Evolutionary conservation across 2,113 vertebrate species (phyloP).

Genomic region (Plestiodon gilberti): DNA sequence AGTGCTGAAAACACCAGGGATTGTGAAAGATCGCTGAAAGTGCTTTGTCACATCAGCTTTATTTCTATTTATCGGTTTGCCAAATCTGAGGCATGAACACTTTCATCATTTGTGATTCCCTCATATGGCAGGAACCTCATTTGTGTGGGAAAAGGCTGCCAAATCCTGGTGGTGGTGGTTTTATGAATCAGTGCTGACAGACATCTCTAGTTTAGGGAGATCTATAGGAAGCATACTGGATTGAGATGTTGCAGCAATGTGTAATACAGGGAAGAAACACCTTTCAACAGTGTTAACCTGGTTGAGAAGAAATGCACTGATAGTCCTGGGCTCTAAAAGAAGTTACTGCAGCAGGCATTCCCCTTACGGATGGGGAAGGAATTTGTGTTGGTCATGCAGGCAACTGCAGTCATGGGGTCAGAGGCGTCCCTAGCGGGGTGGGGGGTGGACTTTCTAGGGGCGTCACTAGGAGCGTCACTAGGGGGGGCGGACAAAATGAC

Average conservation of each 20-base stretch:
- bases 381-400: no score
- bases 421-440: no score
- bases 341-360: background rate
- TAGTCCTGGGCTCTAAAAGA: no score
- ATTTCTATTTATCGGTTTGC: slow-evolving; percentile 4
- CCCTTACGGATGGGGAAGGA: background rate
- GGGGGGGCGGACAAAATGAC: no score
- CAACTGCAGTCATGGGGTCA: no score
- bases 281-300: background rate
- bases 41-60: slow-evolving; percentile 3
- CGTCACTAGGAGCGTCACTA: no score
- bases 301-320: no score
- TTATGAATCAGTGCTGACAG: background rate
- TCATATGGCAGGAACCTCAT: background rate
- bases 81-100: background rate
- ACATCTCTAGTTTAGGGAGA: background rate
- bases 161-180: background rate
- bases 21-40: background rate
- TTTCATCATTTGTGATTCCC: background rate
- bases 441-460: background rate
- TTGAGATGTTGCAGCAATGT: background rate
- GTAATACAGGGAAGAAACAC: background rate
- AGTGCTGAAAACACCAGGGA: background rate
- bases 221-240: background rate
- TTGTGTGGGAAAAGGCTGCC: background rate